Evolutionary conservation across 1,140 invertebrate species (phyloP).

Genomic region (Achatina immaculata): DNA sequence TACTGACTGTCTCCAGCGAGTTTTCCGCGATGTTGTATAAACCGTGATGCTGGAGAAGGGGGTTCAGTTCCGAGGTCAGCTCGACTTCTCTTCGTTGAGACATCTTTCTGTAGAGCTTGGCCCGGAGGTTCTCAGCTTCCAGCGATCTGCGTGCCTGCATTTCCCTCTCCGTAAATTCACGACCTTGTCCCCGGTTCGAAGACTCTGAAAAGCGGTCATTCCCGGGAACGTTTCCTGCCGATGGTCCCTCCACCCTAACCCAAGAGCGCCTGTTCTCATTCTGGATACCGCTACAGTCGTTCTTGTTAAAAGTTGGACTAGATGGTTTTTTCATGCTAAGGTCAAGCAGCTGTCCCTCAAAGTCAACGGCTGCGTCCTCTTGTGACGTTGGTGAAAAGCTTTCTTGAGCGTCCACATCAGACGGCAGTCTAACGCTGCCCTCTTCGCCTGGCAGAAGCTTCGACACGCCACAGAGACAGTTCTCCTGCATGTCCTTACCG

Average conservation of each 20-base stretch:
- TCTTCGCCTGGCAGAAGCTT: neutral
- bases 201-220: neutral
- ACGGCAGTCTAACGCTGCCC: neutral
- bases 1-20: too few relatives aligned
- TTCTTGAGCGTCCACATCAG: too few relatives aligned
- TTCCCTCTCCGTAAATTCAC: neutral
- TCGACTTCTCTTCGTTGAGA: too few relatives aligned
- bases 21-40: too few relatives aligned
- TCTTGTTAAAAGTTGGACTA: neutral
- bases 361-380: neutral
- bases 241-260: neutral
- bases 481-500: too few relatives aligned
- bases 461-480: too few relatives aligned
- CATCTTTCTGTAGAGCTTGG: too few relatives aligned
- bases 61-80: too few relatives aligned
- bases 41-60: too few relatives aligned
- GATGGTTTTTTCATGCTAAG: slow-evolving; percentile 28
- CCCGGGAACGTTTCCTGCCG: slow-evolving; percentile 1
- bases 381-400: too few relatives aligned
- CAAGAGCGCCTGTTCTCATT: neutral
- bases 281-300: neutral
- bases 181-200: neutral
- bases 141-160: neutral
- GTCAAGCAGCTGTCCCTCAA: slow-evolving; percentile 14
- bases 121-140: neutral